Evolutionary conservation across 2,113 vertebrate genomes (phyloP), one percentile per base, ranked within the genome.

Genomic region (Muntiacus muntjak): DNA sequence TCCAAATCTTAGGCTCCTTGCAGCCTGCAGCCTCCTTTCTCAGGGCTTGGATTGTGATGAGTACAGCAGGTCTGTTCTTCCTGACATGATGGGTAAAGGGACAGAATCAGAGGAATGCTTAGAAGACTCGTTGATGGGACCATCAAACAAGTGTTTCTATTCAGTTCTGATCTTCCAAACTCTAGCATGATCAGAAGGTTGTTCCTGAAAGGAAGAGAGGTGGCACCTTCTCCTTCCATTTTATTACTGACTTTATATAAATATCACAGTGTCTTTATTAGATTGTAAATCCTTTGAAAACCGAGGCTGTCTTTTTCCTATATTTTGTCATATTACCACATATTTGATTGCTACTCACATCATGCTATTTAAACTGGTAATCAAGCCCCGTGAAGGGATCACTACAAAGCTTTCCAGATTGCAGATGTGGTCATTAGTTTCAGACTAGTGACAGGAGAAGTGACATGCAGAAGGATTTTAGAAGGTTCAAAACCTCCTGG

Each of bases 1-100:
- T 91, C 87, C 95, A 90, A 36, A 4, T n/a, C 60, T 91, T 33
- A 76, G 81, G 87, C 45, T 95, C 52, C 57, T 86, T 89, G 33
- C n/a, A n/a, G 2, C 84, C 36, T 78, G 6, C 8, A 62, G 71
- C 5, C 15, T 87, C 5, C 21, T 86, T 83, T 79, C 62, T 47
- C 36, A 28, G 50, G 55, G 40, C 50, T 54, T 88, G 11, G 33
- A 50, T 13, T 85, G 12, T 62, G 33, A 36, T n/a, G 9, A 25
- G 11, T 17, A 43, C 1, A 45, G 19, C 5, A 82, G 9, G 21
- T 13, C 81, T 91, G 4, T 62, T n/a, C 26, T 45, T 87, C 45
- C 55, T 71, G 52, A 55, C 28, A 4, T 64, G 36, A 50, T 87
- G 74, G 45, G n/a, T 81, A 87, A 95, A 84, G 50, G 55, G 25